phyloP scores from a whole-genome alignment of 2,888 invertebrate genomes.

The Epiperipatus broadwayi region DNA sequence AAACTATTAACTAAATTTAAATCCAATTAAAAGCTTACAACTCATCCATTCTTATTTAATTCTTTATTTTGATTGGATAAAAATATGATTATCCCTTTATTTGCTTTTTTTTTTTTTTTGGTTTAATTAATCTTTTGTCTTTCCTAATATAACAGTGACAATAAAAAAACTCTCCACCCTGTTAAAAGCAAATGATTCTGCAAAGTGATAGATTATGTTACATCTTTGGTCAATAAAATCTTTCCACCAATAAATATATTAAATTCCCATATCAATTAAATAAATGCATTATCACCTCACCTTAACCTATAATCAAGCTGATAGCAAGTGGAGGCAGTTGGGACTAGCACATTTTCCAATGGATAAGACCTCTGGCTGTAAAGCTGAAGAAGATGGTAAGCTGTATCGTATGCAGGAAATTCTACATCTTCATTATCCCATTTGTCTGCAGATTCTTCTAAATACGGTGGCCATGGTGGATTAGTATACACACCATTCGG shows the following conservation, averaged over 20 bases:
- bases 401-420: constrained; percentile 40
- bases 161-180: too few species aligned
- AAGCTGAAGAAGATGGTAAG: constrained; percentile 60
- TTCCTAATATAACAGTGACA: too few species aligned
- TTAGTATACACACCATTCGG: constrained; percentile 21
- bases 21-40: too few species aligned
- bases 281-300: constrained; percentile 25
- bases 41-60: too few species aligned
- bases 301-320: constrained; percentile 65
- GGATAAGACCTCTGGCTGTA: constrained; percentile 38
- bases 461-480: constrained; percentile 26
- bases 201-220: too few species aligned
- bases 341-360: constrained; percentile 46
- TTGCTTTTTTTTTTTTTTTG: too few species aligned
- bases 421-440: constrained; percentile 15
- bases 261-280: not conserved
- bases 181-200: too few species aligned
- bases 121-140: too few species aligned
- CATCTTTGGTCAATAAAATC: too few species aligned
- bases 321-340: constrained; percentile 54
- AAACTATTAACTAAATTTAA: too few species aligned
- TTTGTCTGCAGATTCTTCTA: constrained; percentile 20
- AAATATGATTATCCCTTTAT: too few species aligned
- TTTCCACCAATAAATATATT: not conserved
- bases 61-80: too few species aligned